These are phyloP conservation scores for Agrilus mali DNA, from an alignment of 2,888 invertebrate species.

Conservation along the genomic window DNA sequence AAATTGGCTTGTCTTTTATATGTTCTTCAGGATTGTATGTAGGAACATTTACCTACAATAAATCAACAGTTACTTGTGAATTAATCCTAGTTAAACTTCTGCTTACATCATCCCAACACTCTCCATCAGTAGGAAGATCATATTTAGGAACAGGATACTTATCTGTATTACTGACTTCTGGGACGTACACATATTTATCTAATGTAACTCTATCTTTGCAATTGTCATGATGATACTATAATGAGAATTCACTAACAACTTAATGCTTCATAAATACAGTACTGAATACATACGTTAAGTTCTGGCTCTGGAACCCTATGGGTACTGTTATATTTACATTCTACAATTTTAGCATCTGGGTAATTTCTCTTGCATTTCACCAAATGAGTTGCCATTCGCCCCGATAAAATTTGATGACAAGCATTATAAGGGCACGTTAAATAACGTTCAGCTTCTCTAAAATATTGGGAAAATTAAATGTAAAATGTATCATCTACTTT, in stretches of 20 bases:
- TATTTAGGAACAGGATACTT: slow-evolving; percentile 12
- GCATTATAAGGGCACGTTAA: slow-evolving; percentile 45
- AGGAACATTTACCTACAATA: slow-evolving; percentile 8
- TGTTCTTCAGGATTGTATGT: slow-evolving; percentile 18
- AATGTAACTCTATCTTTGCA: slow-evolving; percentile 18
- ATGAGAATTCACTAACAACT: slow-evolving; percentile 3
- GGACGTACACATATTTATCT: slow-evolving; percentile 15
- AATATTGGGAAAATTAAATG: neutral
- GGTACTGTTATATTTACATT: slow-evolving; percentile 44
- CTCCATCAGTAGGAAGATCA: slow-evolving; percentile 12
- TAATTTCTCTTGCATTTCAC: slow-evolving; percentile 43
- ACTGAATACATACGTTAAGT: slow-evolving; percentile 28
- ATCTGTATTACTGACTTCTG: slow-evolving; percentile 9
- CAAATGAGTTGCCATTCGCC: slow-evolving; percentile 42
- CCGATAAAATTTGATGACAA: slow-evolving; percentile 40
- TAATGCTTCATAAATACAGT: no score
- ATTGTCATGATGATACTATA: slow-evolving; percentile 20
- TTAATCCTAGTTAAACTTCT: neutral
- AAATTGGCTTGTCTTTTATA: slow-evolving; percentile 12
- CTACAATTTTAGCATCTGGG: slow-evolving; percentile 28
- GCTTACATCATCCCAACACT: slow-evolving; percentile 25
- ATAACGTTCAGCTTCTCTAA: slow-evolving; percentile 23
- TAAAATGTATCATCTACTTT: no score
- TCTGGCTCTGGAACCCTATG: slow-evolving; percentile 43
- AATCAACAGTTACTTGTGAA: neutral